phyloP scores from a whole-genome alignment of 1,140 invertebrate genomes.

The Ostrea edulis region DNA sequence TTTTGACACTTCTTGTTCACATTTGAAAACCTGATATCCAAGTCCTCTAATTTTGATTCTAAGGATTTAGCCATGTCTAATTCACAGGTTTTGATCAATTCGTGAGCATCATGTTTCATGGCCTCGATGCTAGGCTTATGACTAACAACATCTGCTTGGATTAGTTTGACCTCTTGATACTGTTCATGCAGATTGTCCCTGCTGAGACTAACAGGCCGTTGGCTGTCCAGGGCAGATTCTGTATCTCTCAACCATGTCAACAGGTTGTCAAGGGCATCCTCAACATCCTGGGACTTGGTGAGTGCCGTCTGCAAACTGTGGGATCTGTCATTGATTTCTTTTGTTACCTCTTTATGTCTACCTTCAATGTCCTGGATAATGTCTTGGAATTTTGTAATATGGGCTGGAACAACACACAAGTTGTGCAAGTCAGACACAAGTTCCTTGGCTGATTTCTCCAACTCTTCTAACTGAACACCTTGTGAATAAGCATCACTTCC shows the following conservation, averaged over 20 bases:
- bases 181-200: slow-evolving; percentile 95
- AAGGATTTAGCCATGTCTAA: slow-evolving; percentile 92
- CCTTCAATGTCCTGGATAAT: slow-evolving; percentile 89
- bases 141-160: slow-evolving; percentile 91
- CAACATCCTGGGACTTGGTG: slow-evolving; percentile 95
- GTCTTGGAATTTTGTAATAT: slow-evolving; percentile 88
- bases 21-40: slow-evolving; percentile 91
- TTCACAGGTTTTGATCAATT: slow-evolving; percentile 90
- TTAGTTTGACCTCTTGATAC: slow-evolving; percentile 88
- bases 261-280: slow-evolving; percentile 93
- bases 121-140: slow-evolving; percentile 91
- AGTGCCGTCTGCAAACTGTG: slow-evolving; percentile 86
- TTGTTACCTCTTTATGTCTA: slow-evolving; percentile 85
- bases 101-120: slow-evolving; percentile 88
- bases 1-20: slow-evolving; percentile 89
- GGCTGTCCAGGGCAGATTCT: slow-evolving; percentile 87
- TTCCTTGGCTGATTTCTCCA: slow-evolving; percentile 71
- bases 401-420: slow-evolving; percentile 86
- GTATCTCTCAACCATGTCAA: slow-evolving; percentile 91
- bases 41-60: slow-evolving; percentile 91
- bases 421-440: slow-evolving; percentile 85
- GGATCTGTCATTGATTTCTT: slow-evolving; percentile 72
- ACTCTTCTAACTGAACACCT: slow-evolving; percentile 89
- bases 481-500: slow-evolving; percentile 93
- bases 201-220: slow-evolving; percentile 91